phyloP scores from a whole-genome alignment of 2,888 invertebrate species.

The Schizotus pectinicornis region DNA sequence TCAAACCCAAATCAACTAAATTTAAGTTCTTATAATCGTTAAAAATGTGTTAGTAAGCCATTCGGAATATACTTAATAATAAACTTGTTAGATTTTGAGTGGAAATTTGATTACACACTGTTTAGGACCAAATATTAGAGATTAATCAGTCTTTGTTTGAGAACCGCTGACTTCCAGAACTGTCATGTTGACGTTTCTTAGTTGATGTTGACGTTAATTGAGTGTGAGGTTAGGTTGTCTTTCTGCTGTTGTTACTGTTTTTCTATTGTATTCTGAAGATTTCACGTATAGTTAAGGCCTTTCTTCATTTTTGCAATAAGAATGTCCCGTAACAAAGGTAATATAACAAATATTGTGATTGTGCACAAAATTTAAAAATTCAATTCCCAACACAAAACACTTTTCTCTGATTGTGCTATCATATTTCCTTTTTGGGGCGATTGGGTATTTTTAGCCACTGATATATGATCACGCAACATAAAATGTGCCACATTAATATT shows the following conservation, averaged over 20 bases:
- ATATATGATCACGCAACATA: too few species aligned
- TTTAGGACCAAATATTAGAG: slow-evolving; percentile 24
- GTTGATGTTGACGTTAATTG: too few species aligned
- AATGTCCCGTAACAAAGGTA: slow-evolving; percentile 20
- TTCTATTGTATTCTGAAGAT: neutral
- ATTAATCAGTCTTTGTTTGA: slow-evolving; percentile 35
- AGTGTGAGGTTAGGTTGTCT: neutral
- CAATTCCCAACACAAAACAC: slow-evolving; percentile 1
- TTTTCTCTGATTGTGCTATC: neutral
- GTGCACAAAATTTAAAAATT: neutral
- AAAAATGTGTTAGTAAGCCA: too few species aligned
- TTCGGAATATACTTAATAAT: slow-evolving; percentile 36
- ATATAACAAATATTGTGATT: neutral
- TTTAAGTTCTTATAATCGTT: too few species aligned
- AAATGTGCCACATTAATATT: too few species aligned
- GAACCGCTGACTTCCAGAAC: slow-evolving; percentile 38
- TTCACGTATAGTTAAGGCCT: neutral
- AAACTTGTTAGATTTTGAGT: slow-evolving; percentile 39
- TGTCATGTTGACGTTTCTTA: too few species aligned
- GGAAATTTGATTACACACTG: slow-evolving; percentile 37
- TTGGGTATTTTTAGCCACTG: neutral
- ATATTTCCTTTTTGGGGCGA: neutral
- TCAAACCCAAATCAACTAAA: too few species aligned
- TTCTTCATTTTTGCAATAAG: neutral
- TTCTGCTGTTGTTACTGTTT: too few species aligned